Percentiles rank a stretch among this genome's conserved stretches.
Conservation (phyloP, 2,888 invertebrate species). For the Archips xylosteana region DNA sequence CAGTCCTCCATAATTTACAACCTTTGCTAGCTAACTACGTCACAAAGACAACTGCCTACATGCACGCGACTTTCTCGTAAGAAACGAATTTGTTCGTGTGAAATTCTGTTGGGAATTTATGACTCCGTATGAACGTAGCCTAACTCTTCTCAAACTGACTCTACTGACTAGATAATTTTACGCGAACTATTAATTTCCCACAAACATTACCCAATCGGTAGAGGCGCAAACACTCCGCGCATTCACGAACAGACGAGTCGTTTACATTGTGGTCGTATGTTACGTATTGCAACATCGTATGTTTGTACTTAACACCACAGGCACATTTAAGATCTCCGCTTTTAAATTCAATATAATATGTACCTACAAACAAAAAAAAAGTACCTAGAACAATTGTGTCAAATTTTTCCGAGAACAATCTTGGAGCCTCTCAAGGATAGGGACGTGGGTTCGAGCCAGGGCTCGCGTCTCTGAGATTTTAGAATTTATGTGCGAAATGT, state of each 20-base stretch:
- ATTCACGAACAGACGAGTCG: conserved; percentile 50
- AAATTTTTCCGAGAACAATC: not conserved
- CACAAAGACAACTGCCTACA: too few species aligned
- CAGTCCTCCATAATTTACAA: too few species aligned
- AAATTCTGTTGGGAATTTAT: too few species aligned
- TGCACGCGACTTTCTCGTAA: too few species aligned
- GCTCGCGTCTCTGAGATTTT: too few species aligned
- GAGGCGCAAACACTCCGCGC: conserved; percentile 51
- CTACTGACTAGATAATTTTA: conserved; percentile 27
- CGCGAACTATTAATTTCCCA: conserved; percentile 43
- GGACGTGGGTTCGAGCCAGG: too few species aligned
- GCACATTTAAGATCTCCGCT: not conserved
- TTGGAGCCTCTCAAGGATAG: too few species aligned
- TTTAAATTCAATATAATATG: not conserved
- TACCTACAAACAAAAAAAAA: not conserved
- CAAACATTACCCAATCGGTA: conserved; percentile 52
- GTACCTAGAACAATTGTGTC: not conserved
- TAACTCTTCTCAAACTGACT: conserved; percentile 22
- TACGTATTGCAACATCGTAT: conserved; percentile 17
- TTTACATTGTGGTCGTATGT: conserved; percentile 29
- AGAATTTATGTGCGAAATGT: too few species aligned
- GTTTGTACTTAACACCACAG: not conserved
- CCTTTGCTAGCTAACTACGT: too few species aligned
- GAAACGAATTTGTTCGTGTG: too few species aligned
- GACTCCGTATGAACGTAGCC: not conserved